Evolutionary conservation across 1,140 invertebrate genomes (phyloP).

Genomic region (Camponotus vicinus): DNA sequence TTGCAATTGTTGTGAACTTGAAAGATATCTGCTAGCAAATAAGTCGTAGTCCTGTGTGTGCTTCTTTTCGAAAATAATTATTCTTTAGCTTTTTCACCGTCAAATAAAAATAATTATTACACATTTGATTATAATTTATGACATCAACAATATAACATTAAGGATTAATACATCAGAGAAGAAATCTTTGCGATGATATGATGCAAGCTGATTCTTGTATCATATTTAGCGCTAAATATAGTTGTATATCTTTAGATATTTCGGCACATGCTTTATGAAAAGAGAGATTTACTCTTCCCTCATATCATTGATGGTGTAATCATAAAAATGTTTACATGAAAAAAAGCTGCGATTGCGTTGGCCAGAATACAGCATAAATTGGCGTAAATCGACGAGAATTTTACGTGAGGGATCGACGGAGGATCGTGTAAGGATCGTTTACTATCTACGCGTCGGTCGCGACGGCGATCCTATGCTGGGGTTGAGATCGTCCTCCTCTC

Average conservation of each 20-base stretch:
- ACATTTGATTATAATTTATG: neutral
- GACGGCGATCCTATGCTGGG: constrained; percentile 5
- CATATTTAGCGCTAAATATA: constrained; percentile 16
- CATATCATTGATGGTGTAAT: neutral
- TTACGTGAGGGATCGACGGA: constrained; percentile 13
- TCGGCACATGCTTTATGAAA: no score
- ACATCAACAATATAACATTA: neutral
- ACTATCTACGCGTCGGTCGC: constrained; percentile 35
- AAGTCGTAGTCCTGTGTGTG: neutral
- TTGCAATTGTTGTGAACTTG: neutral
- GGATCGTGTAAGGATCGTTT: constrained; percentile 2
- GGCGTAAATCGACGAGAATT: constrained; percentile 32
- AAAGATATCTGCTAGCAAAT: neutral
- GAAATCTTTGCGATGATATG: neutral
- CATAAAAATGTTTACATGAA: neutral
- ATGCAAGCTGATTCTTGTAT: neutral
- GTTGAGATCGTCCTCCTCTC: constrained; percentile 3
- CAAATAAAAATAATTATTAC: neutral
- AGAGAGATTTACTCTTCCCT: neutral
- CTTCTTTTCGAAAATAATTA: constrained; percentile 12
- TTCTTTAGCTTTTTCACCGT: neutral
- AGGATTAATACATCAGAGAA: neutral
- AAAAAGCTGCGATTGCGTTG: constrained; percentile 13
- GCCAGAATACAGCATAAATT: constrained; percentile 20
- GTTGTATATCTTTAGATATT: neutral